phyloP scores from a whole-genome alignment of 1,140 invertebrate species.

The Drosophila chauvacae region DNA sequence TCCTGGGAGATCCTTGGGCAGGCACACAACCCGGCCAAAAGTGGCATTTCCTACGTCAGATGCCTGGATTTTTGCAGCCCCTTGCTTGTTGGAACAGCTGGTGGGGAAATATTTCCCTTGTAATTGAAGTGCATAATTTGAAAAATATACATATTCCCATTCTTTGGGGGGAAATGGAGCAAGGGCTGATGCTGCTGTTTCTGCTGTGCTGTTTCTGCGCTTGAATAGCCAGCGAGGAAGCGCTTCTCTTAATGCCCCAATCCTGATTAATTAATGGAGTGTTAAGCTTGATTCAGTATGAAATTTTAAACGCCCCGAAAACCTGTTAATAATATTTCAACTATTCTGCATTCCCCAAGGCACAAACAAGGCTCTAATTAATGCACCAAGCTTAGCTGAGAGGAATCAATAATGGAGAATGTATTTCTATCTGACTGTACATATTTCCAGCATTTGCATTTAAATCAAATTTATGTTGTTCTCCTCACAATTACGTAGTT shows the following conservation, averaged over 20 bases:
- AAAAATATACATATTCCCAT: conserved; percentile 22
- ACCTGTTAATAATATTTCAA: conserved; percentile 18
- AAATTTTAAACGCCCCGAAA: conserved; percentile 14
- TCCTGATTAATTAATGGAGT: conserved; percentile 21
- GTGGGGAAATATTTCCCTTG: conserved; percentile 30
- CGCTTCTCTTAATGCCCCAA: neutral
- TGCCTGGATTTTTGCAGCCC: conserved; percentile 29
- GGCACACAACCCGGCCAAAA: conserved; percentile 15
- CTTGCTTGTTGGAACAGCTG: conserved; percentile 36
- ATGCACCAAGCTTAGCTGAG: neutral
- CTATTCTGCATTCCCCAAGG: neutral
- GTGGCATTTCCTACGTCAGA: conserved; percentile 39
- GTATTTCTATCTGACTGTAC: neutral
- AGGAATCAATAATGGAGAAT: conserved; percentile 1
- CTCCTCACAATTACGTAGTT: conserved; percentile 17
- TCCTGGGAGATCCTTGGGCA: neutral
- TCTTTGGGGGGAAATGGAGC: neutral
- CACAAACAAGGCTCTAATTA: conserved; percentile 4
- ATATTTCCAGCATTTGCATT: conserved; percentile 5
- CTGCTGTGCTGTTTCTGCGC: neutral
- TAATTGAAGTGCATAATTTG: conserved; percentile 50
- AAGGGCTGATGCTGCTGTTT: neutral
- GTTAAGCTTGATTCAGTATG: conserved; percentile 2
- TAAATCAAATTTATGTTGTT: conserved; percentile 11
- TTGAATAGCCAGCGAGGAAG: neutral